Evolutionary conservation across 1,140 invertebrate species (phyloP), one percentile per base, ranked within the genome.

Genomic region (Plodia interpunctella): DNA sequence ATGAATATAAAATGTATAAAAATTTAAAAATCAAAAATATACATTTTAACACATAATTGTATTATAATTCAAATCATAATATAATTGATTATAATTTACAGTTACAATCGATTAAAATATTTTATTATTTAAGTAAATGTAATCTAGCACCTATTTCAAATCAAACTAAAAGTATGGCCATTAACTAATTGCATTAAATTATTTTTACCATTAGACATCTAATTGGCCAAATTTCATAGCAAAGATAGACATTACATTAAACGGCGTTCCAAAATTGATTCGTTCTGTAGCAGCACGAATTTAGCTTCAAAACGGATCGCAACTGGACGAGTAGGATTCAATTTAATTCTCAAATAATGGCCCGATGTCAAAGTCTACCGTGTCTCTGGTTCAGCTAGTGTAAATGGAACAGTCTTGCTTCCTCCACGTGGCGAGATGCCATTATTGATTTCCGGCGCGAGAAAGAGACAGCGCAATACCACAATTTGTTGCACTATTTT

Each of bases 401-500:
- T 84, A 88, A 86, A 86, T 83, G 80, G 77, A 80, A 72, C 80
- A 69, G 72, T 71, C 78, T 83, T 81, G 77, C 78, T 84, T 70
- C 73, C 73, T 80, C 82, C 83, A 88, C 86, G 86, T 88, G 86
- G 78, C 79, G 65, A 85, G 81, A 81, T 85, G 81, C 86, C 76
- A 84, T 87, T 88, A 88, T 88, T 88, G 86, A 88, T 88, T 88
- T 88, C 86, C 84, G 84, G 83, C 76, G 78, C 74, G 35, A 72
- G 78, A 88, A 70, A 62, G 78, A 70, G 84, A 87, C 66, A 68
- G 57, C 78, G 78, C 76, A 61, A 77, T 86, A 85, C 79, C 76
- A 82, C 72, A 86, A 88, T 87, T 88, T 87, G 86, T 88, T 88
- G 86, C 84, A 87, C 84, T 85, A 87, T 86, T 87, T 88, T 87